These are phyloP conservation scores for Mesodorylaimus sp. DNA, from an alignment of 2,888 invertebrate species.

Conservation along the genomic window DNA sequence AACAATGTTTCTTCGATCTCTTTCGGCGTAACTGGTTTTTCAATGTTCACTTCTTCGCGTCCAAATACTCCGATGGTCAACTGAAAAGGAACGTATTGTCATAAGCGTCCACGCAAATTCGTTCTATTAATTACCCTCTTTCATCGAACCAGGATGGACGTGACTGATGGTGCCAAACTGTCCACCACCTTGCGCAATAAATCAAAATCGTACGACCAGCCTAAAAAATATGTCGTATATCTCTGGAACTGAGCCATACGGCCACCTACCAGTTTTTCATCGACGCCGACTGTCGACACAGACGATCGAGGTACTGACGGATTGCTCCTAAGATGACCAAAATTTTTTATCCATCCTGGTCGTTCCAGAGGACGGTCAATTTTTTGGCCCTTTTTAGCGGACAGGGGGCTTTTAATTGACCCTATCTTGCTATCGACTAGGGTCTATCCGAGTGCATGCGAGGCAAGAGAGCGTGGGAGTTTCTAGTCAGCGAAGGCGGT, in stretches of 20 bases:
- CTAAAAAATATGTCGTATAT: slow-evolving; percentile 1
- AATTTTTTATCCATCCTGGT: too few relatives aligned
- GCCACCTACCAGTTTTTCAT: slow-evolving; percentile 28
- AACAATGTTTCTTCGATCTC: slow-evolving; percentile 86
- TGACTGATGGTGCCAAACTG: slow-evolving; percentile 92
- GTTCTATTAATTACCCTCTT: slow-evolving; percentile 53
- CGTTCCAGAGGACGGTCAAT: slow-evolving; percentile 6
- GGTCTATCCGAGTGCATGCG: too few relatives aligned
- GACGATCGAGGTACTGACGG: slow-evolving; percentile 33
- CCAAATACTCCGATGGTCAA: slow-evolving; percentile 83
- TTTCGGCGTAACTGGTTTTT: slow-evolving; percentile 86
- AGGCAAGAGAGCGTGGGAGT: too few relatives aligned
- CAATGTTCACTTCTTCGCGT: slow-evolving; percentile 82
- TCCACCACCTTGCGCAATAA: slow-evolving; percentile 82
- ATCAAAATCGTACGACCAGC: slow-evolving; percentile 58
- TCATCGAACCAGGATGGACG: slow-evolving; percentile 86
- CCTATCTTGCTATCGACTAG: too few relatives aligned
- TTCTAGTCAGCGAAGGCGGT: too few relatives aligned
- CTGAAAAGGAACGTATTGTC: too few relatives aligned
- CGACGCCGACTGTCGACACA: slow-evolving; percentile 32
- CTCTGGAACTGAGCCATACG: too few relatives aligned
- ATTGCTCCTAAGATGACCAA: too few relatives aligned
- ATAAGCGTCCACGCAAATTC: too few relatives aligned
- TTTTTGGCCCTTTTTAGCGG: too few relatives aligned
- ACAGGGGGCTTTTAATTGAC: too few relatives aligned